Evolutionary conservation across 2,113 vertebrate species (phyloP), one percentile per base, ranked within the genome.

Genomic region (Muscicapa adusta): DNA sequence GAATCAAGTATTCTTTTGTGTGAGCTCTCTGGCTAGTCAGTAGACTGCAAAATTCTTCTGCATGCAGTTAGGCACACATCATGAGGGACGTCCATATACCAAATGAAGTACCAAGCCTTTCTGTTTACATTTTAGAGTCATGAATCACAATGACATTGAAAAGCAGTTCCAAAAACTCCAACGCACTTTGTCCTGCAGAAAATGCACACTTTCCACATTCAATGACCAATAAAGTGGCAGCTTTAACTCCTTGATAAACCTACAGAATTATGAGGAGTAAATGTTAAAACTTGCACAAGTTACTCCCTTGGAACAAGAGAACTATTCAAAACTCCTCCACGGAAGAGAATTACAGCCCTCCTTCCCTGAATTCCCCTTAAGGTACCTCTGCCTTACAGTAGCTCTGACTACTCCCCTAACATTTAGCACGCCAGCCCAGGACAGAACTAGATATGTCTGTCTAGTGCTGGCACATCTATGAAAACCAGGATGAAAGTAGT

Each of bases 341-440:
- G 25, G 13, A 48, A 10, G 66, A 28, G 42, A 84, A 54, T 17
- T 62, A 50, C 28, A 61, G 45, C 47, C 9, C 78, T 78, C 40
- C 25, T 77, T 8, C 26, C 26, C 23, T 84, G 26, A 28, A 6
- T 82, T 70, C 56, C 28, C 31, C 43, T 68, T 7, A 76, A 0
- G 1, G 14, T 24, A 87, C 31, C 16, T 42, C 50, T 68, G n/a
- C n/a, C 26, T 78, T 53, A 47, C 10, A 23, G 42, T 53, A 63
- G 31, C 38, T 40, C 31, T 26, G 58, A 24, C 54, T 68, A 28
- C 38, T 56, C 47, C 42, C 18, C 18, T 56, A n/a, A n/a, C 9
- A 13, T 0, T 8, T 3, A 54, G 19, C 0, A 1, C 8, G 11
- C 14, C 24, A 82, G 74, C 33, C 45, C 54, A 81, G 17, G 38